These are phyloP conservation scores for Rhamnusium bicolor DNA, from an alignment of 2,888 invertebrate species.

Conservation along the genomic window DNA sequence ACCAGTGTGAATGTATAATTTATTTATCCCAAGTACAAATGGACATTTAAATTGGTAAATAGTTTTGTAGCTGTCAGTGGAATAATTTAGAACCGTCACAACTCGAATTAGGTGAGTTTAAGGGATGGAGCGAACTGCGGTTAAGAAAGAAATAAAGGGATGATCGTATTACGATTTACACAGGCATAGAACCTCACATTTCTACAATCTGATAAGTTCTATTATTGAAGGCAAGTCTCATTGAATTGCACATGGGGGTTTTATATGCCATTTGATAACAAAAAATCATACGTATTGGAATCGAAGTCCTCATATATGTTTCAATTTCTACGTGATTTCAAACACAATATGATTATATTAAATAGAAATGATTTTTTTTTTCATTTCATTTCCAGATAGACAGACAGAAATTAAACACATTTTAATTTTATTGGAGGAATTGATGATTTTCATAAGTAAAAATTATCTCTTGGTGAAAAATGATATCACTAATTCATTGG, in stretches of 20 bases:
- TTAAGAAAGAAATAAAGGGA: conserved; percentile 11
- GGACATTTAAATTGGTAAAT: conserved; percentile 44
- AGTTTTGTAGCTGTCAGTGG: conserved; percentile 23
- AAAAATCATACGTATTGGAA: neutral
- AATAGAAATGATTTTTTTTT: too few species aligned
- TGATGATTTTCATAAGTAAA: too few species aligned
- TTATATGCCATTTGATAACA: neutral
- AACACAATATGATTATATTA: too few species aligned
- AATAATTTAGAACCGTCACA: conserved; percentile 21
- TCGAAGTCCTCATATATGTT: neutral
- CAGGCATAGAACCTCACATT: neutral
- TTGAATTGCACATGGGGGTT: conserved; percentile 4
- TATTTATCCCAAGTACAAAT: conserved; percentile 28
- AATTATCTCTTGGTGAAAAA: too few species aligned
- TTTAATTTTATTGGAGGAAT: too few species aligned
- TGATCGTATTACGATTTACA: neutral
- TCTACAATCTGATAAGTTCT: conserved; percentile 5
- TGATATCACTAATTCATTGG: too few species aligned
- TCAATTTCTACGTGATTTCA: neutral
- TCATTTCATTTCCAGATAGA: too few species aligned
- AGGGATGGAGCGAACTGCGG: neutral
- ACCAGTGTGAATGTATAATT: conserved; percentile 26
- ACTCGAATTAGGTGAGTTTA: conserved; percentile 21
- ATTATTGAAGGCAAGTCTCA: neutral
- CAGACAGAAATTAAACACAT: too few species aligned